Evolutionary conservation across 2,797 vertebrate genomes (phyloP).

Genomic region (Ctenopoma multispine): DNA sequence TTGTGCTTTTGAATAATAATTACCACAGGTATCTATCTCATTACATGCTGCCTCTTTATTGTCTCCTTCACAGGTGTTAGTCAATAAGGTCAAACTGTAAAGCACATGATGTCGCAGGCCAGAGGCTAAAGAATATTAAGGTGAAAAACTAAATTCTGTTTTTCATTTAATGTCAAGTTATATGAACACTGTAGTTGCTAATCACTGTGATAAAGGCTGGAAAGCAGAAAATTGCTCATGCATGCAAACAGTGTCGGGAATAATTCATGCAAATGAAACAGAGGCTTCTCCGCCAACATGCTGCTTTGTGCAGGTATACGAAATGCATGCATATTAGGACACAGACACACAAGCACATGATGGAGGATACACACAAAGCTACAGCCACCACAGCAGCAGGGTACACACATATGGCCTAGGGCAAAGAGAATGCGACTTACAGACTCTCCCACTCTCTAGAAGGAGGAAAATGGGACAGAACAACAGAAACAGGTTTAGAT

Average conservation of each 20-base stretch:
- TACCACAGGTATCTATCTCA: background rate
- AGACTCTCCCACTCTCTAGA: slow-evolving; percentile 98
- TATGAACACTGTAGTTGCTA: background rate
- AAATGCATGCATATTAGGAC: slow-evolving; percentile 26
- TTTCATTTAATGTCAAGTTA: slow-evolving; percentile 29
- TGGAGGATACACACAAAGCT: slow-evolving; percentile 52
- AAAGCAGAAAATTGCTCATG: slow-evolving; percentile 64
- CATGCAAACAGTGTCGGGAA: slow-evolving; percentile 16
- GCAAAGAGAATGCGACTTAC: slow-evolving; percentile 91
- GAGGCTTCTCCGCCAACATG: slow-evolving; percentile 31
- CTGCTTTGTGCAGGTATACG: slow-evolving; percentile 28
- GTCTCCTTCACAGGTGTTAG: slow-evolving; percentile 24
- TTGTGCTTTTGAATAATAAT: background rate
- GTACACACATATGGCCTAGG: slow-evolving; percentile 58
- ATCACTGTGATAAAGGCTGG: background rate
- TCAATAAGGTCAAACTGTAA: slow-evolving; percentile 22
- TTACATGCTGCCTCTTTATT: slow-evolving; percentile 62
- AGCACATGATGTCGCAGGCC: slow-evolving; percentile 49
- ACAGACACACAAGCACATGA: slow-evolving; percentile 34
- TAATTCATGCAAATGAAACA: slow-evolving; percentile 51
- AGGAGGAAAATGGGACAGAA: slow-evolving; percentile 88
- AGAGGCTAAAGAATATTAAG: slow-evolving; percentile 37
- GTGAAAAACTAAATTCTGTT: slow-evolving; percentile 57
- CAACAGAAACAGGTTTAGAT: slow-evolving; percentile 87
- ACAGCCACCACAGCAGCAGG: slow-evolving; percentile 46